Evolutionary conservation across 2,113 vertebrate genomes (phyloP), one percentile per base, ranked within the genome.

Genomic region (Hemiprocne comata): DNA sequence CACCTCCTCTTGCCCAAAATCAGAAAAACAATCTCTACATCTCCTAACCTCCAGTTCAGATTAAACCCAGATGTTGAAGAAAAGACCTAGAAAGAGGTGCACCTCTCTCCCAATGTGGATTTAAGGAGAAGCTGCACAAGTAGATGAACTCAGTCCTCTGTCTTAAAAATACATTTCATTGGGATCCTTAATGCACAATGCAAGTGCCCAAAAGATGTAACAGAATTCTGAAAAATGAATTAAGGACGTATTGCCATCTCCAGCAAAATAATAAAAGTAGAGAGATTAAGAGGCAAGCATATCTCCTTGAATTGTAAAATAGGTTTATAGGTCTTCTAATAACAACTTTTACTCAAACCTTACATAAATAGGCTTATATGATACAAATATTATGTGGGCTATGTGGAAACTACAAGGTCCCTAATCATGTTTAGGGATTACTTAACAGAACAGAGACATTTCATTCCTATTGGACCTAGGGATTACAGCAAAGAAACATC

Each of bases 341-440:
- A 98, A 98, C 98, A 98, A 98, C 97, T 98, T 97, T 98, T 97
- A 97, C 97, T 97, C 96, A 98, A 98, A 97, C 98, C 98, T 98
- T 98, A 98, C 98, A 98, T 98, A 98, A 98, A 98, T 98, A 98
- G 98, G 98, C 98, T 98, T 98, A 98, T 98, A 97, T 71, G 98
- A 97, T 97, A 97, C 98, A 98, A 98, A 98, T 98, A 98, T 98
- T 97, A 98, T 92, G 97, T 97, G 97, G 97, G 96, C 96, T 94
- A 91, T 95, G 97, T 95, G 95, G 97, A 97, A 98, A 97, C 97
- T 98, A 98, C 98, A 98, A 98, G 97, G 97, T 97, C 98, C 97
- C 98, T 98, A 98, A 99, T 99, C 98, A 98, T 98, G 98, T 98
- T 98, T 98, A 97, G 98, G 98, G 98, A 99, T 99, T 99, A 98